A percentile compares a stretch with the other conserved stretches of the same genome.
These are phyloP conservation scores for Mayetiola destructor DNA, from an alignment of 2,888 invertebrate genomes.

Conservation along the genomic window DNA sequence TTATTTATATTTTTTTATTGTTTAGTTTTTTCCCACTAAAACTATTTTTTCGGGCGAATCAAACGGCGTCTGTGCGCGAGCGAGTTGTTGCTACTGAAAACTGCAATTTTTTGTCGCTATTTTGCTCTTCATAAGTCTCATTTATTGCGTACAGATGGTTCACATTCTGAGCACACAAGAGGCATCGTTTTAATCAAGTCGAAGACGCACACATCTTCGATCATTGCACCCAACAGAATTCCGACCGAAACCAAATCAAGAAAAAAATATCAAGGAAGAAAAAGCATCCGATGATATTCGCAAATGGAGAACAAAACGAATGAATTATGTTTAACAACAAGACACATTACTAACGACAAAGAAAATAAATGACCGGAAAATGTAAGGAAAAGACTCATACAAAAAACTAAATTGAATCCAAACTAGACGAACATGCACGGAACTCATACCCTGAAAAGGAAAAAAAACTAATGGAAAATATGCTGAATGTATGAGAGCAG, in stretches of 20 bases:
- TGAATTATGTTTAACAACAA: neutral
- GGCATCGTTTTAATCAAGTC: neutral
- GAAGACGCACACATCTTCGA: neutral
- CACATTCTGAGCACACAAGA: neutral
- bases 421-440: too few relatives aligned
- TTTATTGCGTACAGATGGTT: neutral
- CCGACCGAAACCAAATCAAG: neutral
- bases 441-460: neutral
- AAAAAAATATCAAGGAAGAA: neutral
- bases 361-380: conserved; percentile 9
- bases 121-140: neutral
- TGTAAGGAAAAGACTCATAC: too few relatives aligned
- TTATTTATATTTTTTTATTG: too few relatives aligned
- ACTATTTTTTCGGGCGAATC: too few relatives aligned
- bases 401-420: too few relatives aligned
- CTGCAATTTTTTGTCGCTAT: neutral
- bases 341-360: conserved; percentile 5
- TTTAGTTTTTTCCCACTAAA: too few relatives aligned
- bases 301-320: neutral
- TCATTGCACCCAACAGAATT: conserved; percentile 7
- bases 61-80: too few relatives aligned
- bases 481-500: neutral
- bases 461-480: neutral
- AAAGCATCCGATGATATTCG: neutral
- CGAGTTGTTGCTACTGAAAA: neutral